phyloP scores from a whole-genome alignment of 2,797 vertebrate genomes.

The Muscicapa striata region DNA sequence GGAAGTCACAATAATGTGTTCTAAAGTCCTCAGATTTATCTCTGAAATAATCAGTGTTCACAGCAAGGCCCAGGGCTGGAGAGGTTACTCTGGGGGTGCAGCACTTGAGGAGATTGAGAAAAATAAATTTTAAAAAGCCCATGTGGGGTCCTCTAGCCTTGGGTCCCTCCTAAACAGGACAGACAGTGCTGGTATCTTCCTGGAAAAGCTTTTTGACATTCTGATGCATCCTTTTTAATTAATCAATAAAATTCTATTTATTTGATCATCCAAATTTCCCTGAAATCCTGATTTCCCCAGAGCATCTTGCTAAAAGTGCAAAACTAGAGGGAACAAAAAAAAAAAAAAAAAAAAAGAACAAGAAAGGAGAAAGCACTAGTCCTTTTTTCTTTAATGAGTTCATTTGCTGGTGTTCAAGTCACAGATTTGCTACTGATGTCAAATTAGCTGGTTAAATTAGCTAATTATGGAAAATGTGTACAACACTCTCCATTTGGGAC shows the following conservation, averaged over 20 bases:
- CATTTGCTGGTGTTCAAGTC: constrained; percentile 38
- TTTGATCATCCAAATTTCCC: constrained; percentile 37
- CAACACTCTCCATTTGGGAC: constrained; percentile 4
- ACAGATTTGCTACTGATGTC: constrained; percentile 47
- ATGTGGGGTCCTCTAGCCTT: background rate
- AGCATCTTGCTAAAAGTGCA: background rate
- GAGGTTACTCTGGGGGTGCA: background rate
- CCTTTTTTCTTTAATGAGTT: constrained; percentile 44
- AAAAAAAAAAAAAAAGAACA: background rate
- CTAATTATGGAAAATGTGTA: constrained; percentile 51
- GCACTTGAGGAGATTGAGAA: background rate
- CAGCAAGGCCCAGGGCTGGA: background rate
- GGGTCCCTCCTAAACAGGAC: background rate
- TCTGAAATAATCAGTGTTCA: background rate
- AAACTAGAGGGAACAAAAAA: background rate
- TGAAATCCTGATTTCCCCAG: constrained; percentile 42
- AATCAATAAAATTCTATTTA: constrained; percentile 10
- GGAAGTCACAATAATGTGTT: background rate
- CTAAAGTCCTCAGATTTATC: background rate
- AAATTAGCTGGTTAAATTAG: constrained; percentile 59
- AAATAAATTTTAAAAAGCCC: background rate
- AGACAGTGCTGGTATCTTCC: background rate
- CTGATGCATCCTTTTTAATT: background rate
- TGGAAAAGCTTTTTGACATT: background rate
- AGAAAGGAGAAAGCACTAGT: background rate